Evolutionary conservation across 2,888 invertebrate species (phyloP).

Genomic region (Ariolimax columbianus): DNA sequence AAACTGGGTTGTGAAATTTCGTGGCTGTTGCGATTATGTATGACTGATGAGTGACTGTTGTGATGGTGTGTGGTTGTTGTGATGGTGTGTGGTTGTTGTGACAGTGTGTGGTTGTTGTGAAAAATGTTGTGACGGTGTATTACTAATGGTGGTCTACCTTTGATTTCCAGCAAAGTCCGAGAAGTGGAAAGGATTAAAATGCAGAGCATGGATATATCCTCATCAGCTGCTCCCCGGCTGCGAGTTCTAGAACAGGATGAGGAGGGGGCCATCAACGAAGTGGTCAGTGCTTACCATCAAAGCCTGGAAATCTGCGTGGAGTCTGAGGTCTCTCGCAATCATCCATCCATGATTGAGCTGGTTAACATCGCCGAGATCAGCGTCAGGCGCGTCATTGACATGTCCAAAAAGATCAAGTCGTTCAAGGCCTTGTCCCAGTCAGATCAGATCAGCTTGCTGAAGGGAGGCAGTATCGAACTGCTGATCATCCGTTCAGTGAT

Average conservation of each 20-base stretch:
- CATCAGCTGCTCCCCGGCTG: slow-evolving; percentile 59
- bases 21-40: no score
- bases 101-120: no score
- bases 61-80: no score
- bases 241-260: slow-evolving; percentile 73
- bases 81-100: no score
- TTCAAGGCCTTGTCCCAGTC: slow-evolving; percentile 97
- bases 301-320: slow-evolving; percentile 77
- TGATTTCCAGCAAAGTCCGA: slow-evolving; percentile 65
- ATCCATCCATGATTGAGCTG: slow-evolving; percentile 74
- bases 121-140: no score
- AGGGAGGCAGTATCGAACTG: slow-evolving; percentile 97
- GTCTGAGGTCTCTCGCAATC: slow-evolving; percentile 69
- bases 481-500: slow-evolving; percentile 95
- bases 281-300: slow-evolving; percentile 74
- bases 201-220: slow-evolving; percentile 70
- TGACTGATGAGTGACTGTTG: no score
- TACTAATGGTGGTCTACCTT: no score
- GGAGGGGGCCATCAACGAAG: slow-evolving; percentile 73
- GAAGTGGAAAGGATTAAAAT: slow-evolving; percentile 64
- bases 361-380: slow-evolving; percentile 79
- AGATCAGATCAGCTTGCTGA: slow-evolving; percentile 93
- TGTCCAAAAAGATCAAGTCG: slow-evolving; percentile 83
- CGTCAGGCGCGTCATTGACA: slow-evolving; percentile 86
- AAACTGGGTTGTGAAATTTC: no score